Evolutionary conservation across 2,888 invertebrate genomes (phyloP).

Genomic region (Sinotaia quadrata): DNA sequence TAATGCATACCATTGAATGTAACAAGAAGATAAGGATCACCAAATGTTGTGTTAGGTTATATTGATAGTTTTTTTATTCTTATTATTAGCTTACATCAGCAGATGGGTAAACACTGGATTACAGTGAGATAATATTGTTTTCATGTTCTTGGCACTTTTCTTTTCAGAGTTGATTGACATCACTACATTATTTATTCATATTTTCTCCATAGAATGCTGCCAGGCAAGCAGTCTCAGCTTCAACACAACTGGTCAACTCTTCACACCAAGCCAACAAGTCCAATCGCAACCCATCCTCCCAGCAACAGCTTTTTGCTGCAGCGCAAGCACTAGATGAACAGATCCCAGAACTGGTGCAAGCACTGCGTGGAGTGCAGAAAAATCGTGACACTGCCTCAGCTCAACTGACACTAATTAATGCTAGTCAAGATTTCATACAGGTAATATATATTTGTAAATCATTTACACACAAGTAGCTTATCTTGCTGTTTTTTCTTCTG

Average conservation of each 20-base stretch:
- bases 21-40: too few species aligned
- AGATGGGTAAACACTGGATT: too few species aligned
- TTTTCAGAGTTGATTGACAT: neutral
- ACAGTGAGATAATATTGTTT: too few species aligned
- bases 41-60: too few species aligned
- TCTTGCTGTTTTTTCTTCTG: too few species aligned
- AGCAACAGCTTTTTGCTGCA: slow-evolving; percentile 82
- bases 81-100: too few species aligned
- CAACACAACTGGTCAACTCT: slow-evolving; percentile 91
- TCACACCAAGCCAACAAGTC: slow-evolving; percentile 86
- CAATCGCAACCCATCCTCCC: slow-evolving; percentile 76
- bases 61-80: too few species aligned
- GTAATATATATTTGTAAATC: slow-evolving; percentile 75
- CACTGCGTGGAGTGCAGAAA: slow-evolving; percentile 79
- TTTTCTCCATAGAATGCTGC: slow-evolving; percentile 76
- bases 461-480: too few species aligned
- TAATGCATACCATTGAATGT: too few species aligned
- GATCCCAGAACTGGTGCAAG: slow-evolving; percentile 86
- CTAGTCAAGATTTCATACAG: slow-evolving; percentile 87
- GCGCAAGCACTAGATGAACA: slow-evolving; percentile 85
- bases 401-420: slow-evolving; percentile 86
- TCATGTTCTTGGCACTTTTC: too few species aligned
- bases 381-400: slow-evolving; percentile 82
- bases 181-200: too few species aligned
- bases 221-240: slow-evolving; percentile 87